Conservation (phyloP, 2,113 vertebrate species). For the Ancistrus triradiatus region DNA sequence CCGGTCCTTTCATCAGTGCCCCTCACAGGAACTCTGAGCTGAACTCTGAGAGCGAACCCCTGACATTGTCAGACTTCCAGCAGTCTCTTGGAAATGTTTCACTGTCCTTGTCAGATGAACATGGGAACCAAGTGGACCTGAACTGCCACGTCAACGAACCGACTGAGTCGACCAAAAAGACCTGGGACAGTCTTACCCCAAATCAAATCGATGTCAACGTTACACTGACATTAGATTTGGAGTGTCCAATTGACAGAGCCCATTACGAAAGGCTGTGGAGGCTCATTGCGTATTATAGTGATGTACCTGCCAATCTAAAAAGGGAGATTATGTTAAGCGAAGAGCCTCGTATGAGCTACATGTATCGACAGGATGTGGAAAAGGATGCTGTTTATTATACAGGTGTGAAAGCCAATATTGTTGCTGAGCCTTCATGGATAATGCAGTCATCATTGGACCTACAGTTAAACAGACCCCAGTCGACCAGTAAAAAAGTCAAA, state of each 20-base stretch:
- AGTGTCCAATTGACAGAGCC: slow-evolving; percentile 76
- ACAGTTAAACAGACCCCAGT: slow-evolving; percentile 77
- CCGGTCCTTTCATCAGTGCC: slow-evolving; percentile 68
- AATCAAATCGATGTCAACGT: slow-evolving; percentile 69
- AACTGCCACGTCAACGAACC: slow-evolving; percentile 68
- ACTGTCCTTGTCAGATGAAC: slow-evolving; percentile 81
- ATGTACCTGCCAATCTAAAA: slow-evolving; percentile 76
- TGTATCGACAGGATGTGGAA: slow-evolving; percentile 75
- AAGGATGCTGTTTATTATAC: slow-evolving; percentile 82
- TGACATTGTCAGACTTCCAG: slow-evolving; percentile 53
- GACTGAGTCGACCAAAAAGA: slow-evolving; percentile 49
- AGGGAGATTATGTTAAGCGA: slow-evolving; percentile 58
- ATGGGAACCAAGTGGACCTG: slow-evolving; percentile 78
- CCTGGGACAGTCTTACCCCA: slow-evolving; percentile 66
- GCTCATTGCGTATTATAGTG: slow-evolving; percentile 88
- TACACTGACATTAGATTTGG: slow-evolving; percentile 70
- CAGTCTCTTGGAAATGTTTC: slow-evolving; percentile 70
- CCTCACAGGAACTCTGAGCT: slow-evolving; percentile 49
- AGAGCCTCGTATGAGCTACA: slow-evolving; percentile 61
- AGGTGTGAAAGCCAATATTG: slow-evolving; percentile 73
- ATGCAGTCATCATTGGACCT: slow-evolving; percentile 75
- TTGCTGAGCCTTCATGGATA: slow-evolving; percentile 78
- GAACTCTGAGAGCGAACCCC: slow-evolving; percentile 48
- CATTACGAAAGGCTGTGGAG: slow-evolving; percentile 84
- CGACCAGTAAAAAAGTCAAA: slow-evolving; percentile 70